A percentile compares a stretch with the other conserved stretches of the same genome.
phyloP scores from a whole-genome alignment of 2,888 invertebrate species.

The Luperina nickerlii region DNA sequence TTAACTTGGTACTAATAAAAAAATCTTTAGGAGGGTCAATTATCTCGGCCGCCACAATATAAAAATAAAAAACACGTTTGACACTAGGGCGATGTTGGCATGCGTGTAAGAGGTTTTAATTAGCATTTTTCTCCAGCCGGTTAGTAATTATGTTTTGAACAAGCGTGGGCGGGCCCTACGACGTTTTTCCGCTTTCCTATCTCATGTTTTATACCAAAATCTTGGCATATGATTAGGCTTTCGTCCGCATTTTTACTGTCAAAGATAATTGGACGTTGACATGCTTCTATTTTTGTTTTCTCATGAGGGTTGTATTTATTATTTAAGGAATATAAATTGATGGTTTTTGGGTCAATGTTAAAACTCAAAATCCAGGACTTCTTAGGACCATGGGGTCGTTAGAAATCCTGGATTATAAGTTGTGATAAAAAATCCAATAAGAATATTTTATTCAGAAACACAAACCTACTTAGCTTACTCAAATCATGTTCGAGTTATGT shows the following conservation, averaged over 20 bases:
- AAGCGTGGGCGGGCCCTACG: constrained; percentile 64
- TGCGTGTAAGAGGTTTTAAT: constrained; percentile 68
- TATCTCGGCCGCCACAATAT: constrained; percentile 53
- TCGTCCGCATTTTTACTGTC: constrained; percentile 36
- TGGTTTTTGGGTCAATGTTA: constrained; percentile 4
- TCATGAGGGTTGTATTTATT: neutral
- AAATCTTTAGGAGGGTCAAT: constrained; percentile 7
- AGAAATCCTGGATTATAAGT: no score
- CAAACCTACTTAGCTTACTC: neutral
- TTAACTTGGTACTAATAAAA: neutral
- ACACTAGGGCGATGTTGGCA: constrained; percentile 69
- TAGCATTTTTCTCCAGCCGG: constrained; percentile 69
- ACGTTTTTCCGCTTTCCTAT: constrained; percentile 55
- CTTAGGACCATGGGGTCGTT: no score
- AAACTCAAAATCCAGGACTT: neutral
- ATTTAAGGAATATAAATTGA: neutral
- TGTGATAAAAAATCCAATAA: neutral
- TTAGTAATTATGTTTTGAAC: constrained; percentile 67
- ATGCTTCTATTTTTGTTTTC: neutral
- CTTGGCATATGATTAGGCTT: constrained; percentile 24
- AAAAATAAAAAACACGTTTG: constrained; percentile 69
- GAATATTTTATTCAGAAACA: neutral
- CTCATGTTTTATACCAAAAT: constrained; percentile 46
- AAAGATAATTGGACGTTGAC: constrained; percentile 33
- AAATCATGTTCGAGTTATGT: neutral